Base-by-base conservation (phyloP, 2,797 vertebrate genomes). In the Gadopsis marmoratus region DNA sequence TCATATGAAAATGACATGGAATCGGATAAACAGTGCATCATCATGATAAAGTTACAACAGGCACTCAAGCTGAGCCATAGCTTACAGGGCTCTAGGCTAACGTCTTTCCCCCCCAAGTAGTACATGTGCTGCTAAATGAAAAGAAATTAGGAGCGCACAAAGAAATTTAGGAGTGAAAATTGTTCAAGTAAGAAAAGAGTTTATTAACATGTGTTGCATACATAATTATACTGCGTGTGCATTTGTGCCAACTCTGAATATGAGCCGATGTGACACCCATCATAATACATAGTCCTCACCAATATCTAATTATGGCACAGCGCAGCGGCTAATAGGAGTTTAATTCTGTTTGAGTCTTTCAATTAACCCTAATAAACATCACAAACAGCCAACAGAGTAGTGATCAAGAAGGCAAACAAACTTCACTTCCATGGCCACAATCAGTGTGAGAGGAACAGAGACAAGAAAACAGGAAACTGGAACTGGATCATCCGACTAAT, bases 391-490 rank as follows among this genome's bases (percentile, higher is more conserved):
- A 71, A 76, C 37, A 74, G 81, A 80, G 63, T 29, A 1, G 60
- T n/a, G 58, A 86, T 81, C 59, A 62, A 70, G 61, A 65, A 51
- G 33, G 54, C 48, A 70, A 82, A 86, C 51, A 71, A 59, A 75
- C 53, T 66, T 73, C 62, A 45, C 48, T 79, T 84, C 45, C 48
- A 61, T 11, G 64, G 71, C 26, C 61, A 79, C 37, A 79, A 75
- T 78, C 72, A 76, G 45, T 43, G 55, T 47, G 43, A 82, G 70
- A 53, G 50, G 29, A 87, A 54, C n/a, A 45, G 41, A 72, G 59
- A 80, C 58, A 54, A 66, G 19, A 64, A 70, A 84, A 88, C 79
- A 85, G 81, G 84, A 90, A 91, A 88, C 61, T 69, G 70, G 58
- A 71, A 76, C 55, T 11, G 68, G 71, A 82, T 71, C 65, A 54